Base-by-base conservation (phyloP, 2,888 invertebrate species). In the Monoplex corrugatus region DNA sequence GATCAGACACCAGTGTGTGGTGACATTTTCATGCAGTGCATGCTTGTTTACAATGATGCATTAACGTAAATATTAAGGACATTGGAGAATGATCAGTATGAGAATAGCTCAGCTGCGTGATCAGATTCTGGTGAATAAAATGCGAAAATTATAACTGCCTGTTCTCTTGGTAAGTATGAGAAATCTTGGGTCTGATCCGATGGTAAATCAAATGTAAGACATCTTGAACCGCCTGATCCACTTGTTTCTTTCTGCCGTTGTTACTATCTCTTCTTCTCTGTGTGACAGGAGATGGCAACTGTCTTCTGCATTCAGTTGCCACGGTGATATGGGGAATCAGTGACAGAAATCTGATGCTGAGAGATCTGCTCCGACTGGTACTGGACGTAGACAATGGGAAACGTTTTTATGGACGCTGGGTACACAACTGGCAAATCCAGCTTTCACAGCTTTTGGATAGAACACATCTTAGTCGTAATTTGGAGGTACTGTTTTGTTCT, bases 271-370 rank as follows among this genome's bases (percentile, higher is more conserved):
- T 78, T 40, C 40, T 2, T 40, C 2, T 57, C 57, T 75, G 75
- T 38, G 63, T 91, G 90, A 0, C 91, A 95, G 95, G 92, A 85
- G 95, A 95, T 92, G 95, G 95, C 0, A 95, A 95, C 92, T 95
- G 95, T 87, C 91, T 95, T 50, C 92, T 95, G 0, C 95, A 95
- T 91, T 94, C 95, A 16, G 93, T 95, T 0, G 94, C 94, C 2
- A 87, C 93, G 75, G 93, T 91, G 10, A 86, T 95, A 44, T 95
- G 95, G 95, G 95, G 95, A 16, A 89, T 95, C 2, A 93, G 93
- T 85, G 96, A 96, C 90, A 89, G 86, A 0, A 88, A 90, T 2
- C 89, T 92, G 45, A 92, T 93, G 32, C 91, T 96, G 0, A 91
- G 96, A 6, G 90, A 94, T 19, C 90, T 95, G 28, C 87, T 95